Evolutionary conservation across 2,797 vertebrate species (phyloP).

Genomic region (Rhynchotus rufescens): DNA sequence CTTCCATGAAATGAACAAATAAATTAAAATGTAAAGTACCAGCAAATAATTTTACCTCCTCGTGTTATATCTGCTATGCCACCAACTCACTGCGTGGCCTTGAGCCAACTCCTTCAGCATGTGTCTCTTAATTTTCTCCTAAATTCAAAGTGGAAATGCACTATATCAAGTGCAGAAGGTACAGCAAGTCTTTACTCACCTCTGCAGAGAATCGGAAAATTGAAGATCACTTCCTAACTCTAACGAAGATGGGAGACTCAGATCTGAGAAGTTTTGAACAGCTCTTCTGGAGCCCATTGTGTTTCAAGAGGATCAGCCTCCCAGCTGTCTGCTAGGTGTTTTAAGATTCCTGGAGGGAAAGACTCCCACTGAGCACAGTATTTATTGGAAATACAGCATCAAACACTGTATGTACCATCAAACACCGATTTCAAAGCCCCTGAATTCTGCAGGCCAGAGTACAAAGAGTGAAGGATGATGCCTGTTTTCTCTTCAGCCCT

Average conservation of each 20-base stretch:
- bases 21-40: neutral
- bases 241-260: neutral
- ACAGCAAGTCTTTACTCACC: neutral
- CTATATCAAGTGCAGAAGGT: neutral
- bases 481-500: neutral
- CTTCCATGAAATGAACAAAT: constrained; percentile 32
- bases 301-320: neutral
- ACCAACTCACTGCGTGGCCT: neutral
- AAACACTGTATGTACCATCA: neutral
- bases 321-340: neutral
- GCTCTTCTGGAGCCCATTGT: neutral
- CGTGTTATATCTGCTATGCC: neutral
- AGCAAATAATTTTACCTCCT: neutral
- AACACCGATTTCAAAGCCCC: neutral
- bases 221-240: neutral
- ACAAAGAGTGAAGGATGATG: neutral
- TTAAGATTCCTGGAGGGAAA: neutral
- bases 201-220: neutral
- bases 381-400: neutral
- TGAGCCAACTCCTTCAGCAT: neutral
- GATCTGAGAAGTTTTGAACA: neutral
- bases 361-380: accelerated
- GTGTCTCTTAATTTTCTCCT: neutral
- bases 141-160: neutral
- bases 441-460: neutral